Conservation (phyloP, 2,888 invertebrate genomes). For the Epiblema foenella region DNA sequence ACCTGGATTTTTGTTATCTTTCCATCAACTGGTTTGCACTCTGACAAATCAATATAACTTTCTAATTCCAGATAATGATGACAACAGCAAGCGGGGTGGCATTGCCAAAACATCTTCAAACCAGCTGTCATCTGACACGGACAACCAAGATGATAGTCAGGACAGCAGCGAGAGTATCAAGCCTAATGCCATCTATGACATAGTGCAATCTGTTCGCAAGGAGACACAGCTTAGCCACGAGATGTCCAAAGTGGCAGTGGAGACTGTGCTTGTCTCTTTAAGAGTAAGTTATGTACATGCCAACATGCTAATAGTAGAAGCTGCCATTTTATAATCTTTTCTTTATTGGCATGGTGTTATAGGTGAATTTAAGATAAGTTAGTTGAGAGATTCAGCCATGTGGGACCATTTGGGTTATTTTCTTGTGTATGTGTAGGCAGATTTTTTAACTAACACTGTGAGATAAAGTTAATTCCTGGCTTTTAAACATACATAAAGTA, state of each 20-base stretch:
- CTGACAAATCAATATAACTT: not conserved
- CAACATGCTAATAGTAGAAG: too few relatives aligned
- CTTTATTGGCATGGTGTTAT: too few relatives aligned
- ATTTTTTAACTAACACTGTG: too few relatives aligned
- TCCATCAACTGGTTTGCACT: too few relatives aligned
- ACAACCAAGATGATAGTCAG: slow-evolving; percentile 80
- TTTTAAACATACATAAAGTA: too few relatives aligned
- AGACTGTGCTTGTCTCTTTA: slow-evolving; percentile 88
- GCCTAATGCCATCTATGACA: slow-evolving; percentile 88
- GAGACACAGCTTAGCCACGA: slow-evolving; percentile 95
- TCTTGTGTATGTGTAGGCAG: too few relatives aligned
- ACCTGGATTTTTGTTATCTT: too few relatives aligned
- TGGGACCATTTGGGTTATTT: too few relatives aligned
- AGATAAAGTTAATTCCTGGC: too few relatives aligned
- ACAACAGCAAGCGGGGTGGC: slow-evolving; percentile 53
- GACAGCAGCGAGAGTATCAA: slow-evolving; percentile 80
- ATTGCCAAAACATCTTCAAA: slow-evolving; percentile 63
- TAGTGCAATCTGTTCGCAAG: slow-evolving; percentile 91
- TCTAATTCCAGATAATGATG: slow-evolving; percentile 58
- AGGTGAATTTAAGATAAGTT: too few relatives aligned
- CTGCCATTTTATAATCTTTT: too few relatives aligned
- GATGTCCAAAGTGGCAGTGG: slow-evolving; percentile 93
- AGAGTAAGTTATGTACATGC: slow-evolving; percentile 60
- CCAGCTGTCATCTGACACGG: slow-evolving; percentile 77
- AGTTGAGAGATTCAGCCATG: too few relatives aligned